Base-by-base conservation (phyloP, 2,888 invertebrate genomes). In the Ormyrus rosae region DNA sequence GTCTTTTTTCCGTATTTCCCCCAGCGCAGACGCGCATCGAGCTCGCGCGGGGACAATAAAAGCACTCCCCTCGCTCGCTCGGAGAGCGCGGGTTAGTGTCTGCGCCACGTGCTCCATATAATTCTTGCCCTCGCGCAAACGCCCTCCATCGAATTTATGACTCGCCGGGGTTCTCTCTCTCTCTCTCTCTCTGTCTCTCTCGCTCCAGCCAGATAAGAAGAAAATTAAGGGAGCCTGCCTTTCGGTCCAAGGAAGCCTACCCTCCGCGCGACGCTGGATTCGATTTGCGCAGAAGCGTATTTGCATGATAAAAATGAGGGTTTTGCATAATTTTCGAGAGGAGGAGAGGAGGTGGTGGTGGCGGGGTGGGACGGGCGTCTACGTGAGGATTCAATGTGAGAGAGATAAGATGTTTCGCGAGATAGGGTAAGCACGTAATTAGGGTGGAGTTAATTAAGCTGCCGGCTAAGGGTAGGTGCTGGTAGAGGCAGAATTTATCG, bases 31-130 rank as follows among this genome's bases (percentile, higher is more conserved):
- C 19, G 19, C 19, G 19, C 19, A 19, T 19, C 19, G 19, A 19
- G 13, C 10, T 8, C 48, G 13, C 71, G 50, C 45, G 13, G 78
- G 69, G 81, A 81, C 81, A 81, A 81, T 81, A 81, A 81, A 81
- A 81, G 77, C 70, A 74, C 74, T 78, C 77, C 67, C 81, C 73
- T 63, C 55, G 48, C 51, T 6, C 10, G 13, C 11, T 11, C 13
- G 48, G 1, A n/a, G 11, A 0, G 70, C 55, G 61, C 48, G 64
- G 2, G 69, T 74, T 60, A 19, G 58, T 68, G 64, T 48, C 64
- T 69, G 70, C 78, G 81, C 81, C 81, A 81, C 81, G 81, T 81
- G 81, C 81, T 81, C 81, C 78, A 67, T 81, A 81, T 81, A 81
- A 81, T 81, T 81, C 61, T 78, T 72, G 78, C 78, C 72, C 74